Percentiles rank a stretch among this genome's conserved stretches.
phyloP scores from a whole-genome alignment of 2,797 vertebrate species.

The Oophaga sylvatica region DNA sequence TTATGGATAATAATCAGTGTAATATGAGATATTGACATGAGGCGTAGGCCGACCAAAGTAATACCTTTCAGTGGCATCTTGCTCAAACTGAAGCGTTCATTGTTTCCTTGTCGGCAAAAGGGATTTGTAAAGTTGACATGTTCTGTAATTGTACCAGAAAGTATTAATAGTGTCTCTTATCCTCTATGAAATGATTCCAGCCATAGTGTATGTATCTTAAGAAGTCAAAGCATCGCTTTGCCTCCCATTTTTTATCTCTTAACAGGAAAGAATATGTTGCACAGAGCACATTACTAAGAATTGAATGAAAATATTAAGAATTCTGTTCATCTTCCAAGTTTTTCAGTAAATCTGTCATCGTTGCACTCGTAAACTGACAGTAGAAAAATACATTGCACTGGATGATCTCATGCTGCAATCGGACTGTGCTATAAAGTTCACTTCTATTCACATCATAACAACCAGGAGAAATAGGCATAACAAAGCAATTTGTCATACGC shows the following conservation, averaged over 20 bases:
- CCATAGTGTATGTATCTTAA: conserved; percentile 15
- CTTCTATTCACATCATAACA: conserved; percentile 39
- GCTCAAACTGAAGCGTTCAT: conserved; percentile 36
- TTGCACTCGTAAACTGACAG: conserved; percentile 52
- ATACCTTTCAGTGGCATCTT: conserved; percentile 34
- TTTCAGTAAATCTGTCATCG: conserved; percentile 56
- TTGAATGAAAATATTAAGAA: conserved; percentile 46
- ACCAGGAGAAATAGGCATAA: conserved; percentile 35
- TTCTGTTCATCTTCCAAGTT: conserved; percentile 39
- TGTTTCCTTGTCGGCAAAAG: conserved; percentile 32
- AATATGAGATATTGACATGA: conserved; percentile 2
- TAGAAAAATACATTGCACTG: conserved; percentile 41
- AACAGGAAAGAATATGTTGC: conserved; percentile 1
- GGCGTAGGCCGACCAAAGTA: conserved; percentile 11
- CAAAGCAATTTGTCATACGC: conserved; percentile 35
- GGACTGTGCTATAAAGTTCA: conserved; percentile 31
- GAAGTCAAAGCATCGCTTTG: background rate
- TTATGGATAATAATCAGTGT: background rate
- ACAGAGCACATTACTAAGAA: conserved; percentile 4
- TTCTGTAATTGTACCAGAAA: conserved; percentile 33
- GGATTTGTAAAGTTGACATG: conserved; percentile 45
- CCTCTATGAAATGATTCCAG: conserved; percentile 46
- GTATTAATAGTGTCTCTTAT: conserved; percentile 38
- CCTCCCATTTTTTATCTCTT: conserved; percentile 16
- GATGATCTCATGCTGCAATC: conserved; percentile 50